Percentiles rank a stretch among this genome's conserved stretches.
Evolutionary conservation across 2,113 vertebrate genomes (phyloP).

Genomic region (Marmota flaviventris): DNA sequence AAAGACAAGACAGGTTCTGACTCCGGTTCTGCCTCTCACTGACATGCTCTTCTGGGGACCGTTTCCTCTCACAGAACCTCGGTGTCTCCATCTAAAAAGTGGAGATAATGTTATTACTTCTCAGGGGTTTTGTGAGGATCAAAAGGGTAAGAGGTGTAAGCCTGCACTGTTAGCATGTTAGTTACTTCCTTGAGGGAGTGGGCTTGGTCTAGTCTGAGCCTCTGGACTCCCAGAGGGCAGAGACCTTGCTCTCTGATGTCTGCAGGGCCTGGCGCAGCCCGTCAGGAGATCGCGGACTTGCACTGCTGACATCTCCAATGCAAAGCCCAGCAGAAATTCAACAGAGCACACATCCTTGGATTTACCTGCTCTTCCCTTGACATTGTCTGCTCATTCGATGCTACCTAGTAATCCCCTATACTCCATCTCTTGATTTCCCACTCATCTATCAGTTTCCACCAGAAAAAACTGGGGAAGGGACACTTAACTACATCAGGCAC

Average conservation of each 20-base stretch:
- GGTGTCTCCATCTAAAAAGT: too few relatives aligned
- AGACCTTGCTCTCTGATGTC: neutral
- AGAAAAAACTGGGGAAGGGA: neutral
- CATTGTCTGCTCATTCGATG: neutral
- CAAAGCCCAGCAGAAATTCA: neutral
- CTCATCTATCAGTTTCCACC: constrained; percentile 3
- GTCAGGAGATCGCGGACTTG: neutral
- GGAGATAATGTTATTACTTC: neutral
- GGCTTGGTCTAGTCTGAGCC: neutral
- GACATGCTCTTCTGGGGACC: neutral
- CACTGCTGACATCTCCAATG: neutral
- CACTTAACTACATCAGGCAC: neutral
- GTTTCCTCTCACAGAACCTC: neutral
- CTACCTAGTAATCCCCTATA: neutral
- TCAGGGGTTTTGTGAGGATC: neutral
- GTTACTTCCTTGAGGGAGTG: neutral
- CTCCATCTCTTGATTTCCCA: neutral
- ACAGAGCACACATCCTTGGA: fast-evolving
- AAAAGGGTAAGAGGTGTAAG: neutral
- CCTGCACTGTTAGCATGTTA: neutral
- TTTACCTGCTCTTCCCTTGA: neutral
- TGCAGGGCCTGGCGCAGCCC: neutral
- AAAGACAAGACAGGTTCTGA: neutral
- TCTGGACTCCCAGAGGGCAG: neutral
- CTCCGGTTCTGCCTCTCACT: neutral